Conservation (phyloP, 2,797 vertebrate species). For the Aplochiton taeniatus region DNA sequence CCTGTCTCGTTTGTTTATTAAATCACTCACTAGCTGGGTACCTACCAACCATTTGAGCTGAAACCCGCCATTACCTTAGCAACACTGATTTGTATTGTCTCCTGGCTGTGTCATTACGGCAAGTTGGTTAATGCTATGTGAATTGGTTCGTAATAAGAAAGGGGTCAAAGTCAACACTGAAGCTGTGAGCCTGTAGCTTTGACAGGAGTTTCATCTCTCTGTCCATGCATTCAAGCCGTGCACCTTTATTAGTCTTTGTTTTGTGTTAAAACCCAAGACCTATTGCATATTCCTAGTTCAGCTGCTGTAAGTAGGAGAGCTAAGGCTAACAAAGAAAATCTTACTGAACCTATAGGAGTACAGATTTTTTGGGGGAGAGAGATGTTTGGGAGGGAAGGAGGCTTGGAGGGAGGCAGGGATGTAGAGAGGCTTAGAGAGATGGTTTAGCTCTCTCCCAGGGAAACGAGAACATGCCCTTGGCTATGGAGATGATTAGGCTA, state of each 20-base stretch:
- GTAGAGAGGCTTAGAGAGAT: constrained; percentile 54
- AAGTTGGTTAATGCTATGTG: constrained; percentile 22
- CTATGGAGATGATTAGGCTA: constrained; percentile 72
- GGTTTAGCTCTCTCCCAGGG: constrained; percentile 68
- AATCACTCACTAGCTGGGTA: constrained; percentile 41
- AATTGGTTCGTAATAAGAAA: constrained; percentile 34
- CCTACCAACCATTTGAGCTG: constrained; percentile 58
- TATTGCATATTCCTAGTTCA: neutral
- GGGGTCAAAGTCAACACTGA: constrained; percentile 30
- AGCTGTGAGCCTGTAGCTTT: neutral
- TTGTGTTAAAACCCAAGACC: no score
- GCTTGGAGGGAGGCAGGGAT: neutral
- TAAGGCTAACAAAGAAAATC: neutral
- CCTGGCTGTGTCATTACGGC: constrained; percentile 42
- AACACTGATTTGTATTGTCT: constrained; percentile 64
- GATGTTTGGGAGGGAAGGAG: constrained; percentile 7
- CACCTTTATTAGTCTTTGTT: no score
- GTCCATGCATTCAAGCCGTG: constrained; percentile 5
- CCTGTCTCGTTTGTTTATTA: constrained; percentile 45
- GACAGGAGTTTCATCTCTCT: no score
- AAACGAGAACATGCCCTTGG: constrained; percentile 53
- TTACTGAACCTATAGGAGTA: neutral
- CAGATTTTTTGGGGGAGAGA: neutral
- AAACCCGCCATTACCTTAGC: constrained; percentile 70
- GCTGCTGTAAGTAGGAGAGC: constrained; percentile 13